Conservation (phyloP, 2,113 vertebrate genomes). For the Myiozetetes cayanensis region DNA sequence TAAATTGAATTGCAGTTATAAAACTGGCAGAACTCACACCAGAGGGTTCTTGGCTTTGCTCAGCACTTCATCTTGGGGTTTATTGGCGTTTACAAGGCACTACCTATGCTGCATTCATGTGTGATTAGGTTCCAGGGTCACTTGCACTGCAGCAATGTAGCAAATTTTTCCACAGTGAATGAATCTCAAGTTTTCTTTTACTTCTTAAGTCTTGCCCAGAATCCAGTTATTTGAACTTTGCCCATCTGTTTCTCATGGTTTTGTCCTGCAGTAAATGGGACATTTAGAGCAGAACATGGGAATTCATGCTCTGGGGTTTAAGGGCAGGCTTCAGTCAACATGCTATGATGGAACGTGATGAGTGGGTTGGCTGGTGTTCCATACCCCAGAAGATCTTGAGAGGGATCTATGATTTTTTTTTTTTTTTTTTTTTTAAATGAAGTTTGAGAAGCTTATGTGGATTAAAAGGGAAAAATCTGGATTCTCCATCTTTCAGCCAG, state of each 20-base stretch:
- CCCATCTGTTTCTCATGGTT: not conserved
- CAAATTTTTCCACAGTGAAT: not conserved
- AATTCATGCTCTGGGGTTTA: not conserved
- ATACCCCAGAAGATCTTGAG: not conserved
- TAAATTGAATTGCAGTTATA: constrained; percentile 25
- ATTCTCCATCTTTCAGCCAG: not conserved
- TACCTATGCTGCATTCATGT: not conserved
- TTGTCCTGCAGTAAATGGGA: not conserved
- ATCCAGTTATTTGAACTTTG: not conserved
- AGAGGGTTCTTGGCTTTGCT: not conserved
- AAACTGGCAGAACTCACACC: constrained; percentile 6
- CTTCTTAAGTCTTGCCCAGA: not conserved
- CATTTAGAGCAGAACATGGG: not conserved
- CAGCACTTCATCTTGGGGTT: not conserved
- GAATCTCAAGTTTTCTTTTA: not conserved
- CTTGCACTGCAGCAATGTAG: not conserved
- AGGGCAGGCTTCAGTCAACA: not conserved
- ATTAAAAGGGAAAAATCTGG: not conserved
- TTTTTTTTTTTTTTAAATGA: not conserved
- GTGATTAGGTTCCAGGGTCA: not conserved
- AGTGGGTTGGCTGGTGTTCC: not conserved
- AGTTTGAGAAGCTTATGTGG: not conserved
- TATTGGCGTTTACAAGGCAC: not conserved
- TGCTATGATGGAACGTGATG: not conserved
- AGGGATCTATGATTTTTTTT: not conserved